Evolutionary conservation across 1,140 invertebrate species (phyloP).

Genomic region (Cotesia chilonis): DNA sequence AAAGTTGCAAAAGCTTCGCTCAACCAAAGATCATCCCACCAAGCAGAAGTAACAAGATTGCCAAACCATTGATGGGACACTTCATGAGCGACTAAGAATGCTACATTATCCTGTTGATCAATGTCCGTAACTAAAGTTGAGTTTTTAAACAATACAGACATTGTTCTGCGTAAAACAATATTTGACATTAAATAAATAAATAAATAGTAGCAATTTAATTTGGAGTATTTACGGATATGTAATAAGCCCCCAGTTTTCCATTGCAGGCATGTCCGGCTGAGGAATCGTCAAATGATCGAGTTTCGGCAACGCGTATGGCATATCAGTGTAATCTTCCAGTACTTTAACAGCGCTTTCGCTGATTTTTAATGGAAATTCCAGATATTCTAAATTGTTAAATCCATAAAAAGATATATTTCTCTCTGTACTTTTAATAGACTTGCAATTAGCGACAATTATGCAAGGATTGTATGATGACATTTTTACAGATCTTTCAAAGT

Average conservation of each 20-base stretch:
- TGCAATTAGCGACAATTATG: slow-evolving; percentile 72
- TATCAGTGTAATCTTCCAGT: slow-evolving; percentile 29
- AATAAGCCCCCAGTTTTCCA: slow-evolving; percentile 35
- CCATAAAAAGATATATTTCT: slow-evolving; percentile 36
- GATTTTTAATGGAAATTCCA: slow-evolving; percentile 11
- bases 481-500: slow-evolving; percentile 41
- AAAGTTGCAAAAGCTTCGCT: slow-evolving; percentile 69
- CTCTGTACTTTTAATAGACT: slow-evolving; percentile 32
- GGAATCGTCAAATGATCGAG: slow-evolving; percentile 27
- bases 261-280: slow-evolving; percentile 1
- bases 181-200: neutral
- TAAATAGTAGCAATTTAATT: neutral
- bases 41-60: slow-evolving; percentile 60
- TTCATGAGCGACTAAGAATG: slow-evolving; percentile 65
- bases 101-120: neutral
- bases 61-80: slow-evolving; percentile 67
- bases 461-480: slow-evolving; percentile 83
- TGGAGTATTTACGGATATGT: slow-evolving; percentile 69
- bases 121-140: neutral
- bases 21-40: slow-evolving; percentile 67
- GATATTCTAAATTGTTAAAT: neutral
- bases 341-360: slow-evolving; percentile 25
- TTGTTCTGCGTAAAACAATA: neutral
- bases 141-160: neutral
- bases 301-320: slow-evolving; percentile 30